These are phyloP conservation scores for Pseudococcus jackbeardsleyi DNA, from an alignment of 2,888 invertebrate genomes.

Conservation along the genomic window DNA sequence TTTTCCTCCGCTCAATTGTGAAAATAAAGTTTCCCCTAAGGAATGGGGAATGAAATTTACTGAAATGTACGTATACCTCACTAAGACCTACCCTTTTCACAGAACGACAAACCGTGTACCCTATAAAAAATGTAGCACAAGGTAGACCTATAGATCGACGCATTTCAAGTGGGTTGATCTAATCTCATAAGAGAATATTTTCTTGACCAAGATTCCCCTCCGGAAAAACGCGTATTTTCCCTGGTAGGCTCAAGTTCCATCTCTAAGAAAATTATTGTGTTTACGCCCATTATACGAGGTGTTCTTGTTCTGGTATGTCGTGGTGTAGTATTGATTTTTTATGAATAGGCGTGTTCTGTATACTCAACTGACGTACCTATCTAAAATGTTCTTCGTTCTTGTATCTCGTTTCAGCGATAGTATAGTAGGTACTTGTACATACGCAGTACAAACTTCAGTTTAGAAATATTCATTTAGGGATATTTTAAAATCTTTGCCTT, in stretches of 20 bases:
- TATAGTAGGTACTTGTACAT: no score
- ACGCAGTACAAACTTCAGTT: no score
- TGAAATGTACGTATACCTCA: no score
- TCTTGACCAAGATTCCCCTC: conserved; percentile 35
- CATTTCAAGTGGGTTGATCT: conserved; percentile 42
- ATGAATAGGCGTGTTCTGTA: conserved; percentile 28
- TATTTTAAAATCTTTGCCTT: no score
- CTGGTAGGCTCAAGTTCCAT: not conserved
- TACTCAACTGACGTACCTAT: not conserved
- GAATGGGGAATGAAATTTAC: no score
- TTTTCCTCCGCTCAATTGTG: no score
- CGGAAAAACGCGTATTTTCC: conserved; percentile 25
- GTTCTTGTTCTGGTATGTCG: not conserved
- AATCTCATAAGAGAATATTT: conserved; percentile 30
- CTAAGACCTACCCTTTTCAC: not conserved
- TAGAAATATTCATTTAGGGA: no score
- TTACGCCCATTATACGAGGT: conserved; percentile 13
- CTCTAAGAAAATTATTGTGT: conserved; percentile 38
- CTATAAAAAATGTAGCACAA: not conserved
- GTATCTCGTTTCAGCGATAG: no score
- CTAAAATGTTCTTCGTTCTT: no score
- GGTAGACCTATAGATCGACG: not conserved
- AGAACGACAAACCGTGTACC: not conserved
- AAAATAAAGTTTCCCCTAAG: no score
- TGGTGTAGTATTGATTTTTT: conserved; percentile 35